A percentile compares a stretch with the other conserved stretches of the same genome.
phyloP scores from a whole-genome alignment of 1,140 invertebrate species.

The Grapholita molesta region DNA sequence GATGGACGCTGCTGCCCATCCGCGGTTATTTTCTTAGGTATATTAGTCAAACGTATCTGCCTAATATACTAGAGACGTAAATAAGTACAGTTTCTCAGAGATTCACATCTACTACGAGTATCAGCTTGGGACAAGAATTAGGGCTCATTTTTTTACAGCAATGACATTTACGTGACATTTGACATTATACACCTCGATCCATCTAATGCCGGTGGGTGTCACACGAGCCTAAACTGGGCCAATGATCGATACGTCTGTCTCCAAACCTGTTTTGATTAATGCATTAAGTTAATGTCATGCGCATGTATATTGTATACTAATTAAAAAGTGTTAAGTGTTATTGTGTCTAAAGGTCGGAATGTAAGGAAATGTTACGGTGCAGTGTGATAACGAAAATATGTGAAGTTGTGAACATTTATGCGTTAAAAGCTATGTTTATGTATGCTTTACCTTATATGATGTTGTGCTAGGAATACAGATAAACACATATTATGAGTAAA shows the following conservation, averaged over 20 bases:
- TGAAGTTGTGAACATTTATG: neutral
- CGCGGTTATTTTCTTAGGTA: too few species aligned
- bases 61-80: too few species aligned
- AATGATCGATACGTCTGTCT: conserved; percentile 51
- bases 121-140: neutral
- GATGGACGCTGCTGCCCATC: too few species aligned
- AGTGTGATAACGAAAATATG: neutral
- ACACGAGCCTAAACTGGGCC: conserved; percentile 62
- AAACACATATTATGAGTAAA: too few species aligned
- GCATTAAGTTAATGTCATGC: conserved; percentile 32
- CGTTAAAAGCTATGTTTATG: too few species aligned
- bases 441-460: too few species aligned
- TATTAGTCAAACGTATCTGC: too few species aligned
- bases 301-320: conserved; percentile 27
- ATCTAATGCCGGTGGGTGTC: conserved; percentile 70
- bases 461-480: too few species aligned
- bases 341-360: conserved; percentile 20
- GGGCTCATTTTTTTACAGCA: neutral
- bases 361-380: conserved; percentile 15
- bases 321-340: conserved; percentile 33
- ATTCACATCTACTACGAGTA: too few species aligned
- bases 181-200: conserved; percentile 56
- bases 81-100: too few species aligned
- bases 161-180: conserved; percentile 68
- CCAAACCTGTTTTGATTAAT: conserved; percentile 34